Evolutionary conservation across 2,888 invertebrate genomes (phyloP).

Genomic region (Gonocerus acuteangulatus): DNA sequence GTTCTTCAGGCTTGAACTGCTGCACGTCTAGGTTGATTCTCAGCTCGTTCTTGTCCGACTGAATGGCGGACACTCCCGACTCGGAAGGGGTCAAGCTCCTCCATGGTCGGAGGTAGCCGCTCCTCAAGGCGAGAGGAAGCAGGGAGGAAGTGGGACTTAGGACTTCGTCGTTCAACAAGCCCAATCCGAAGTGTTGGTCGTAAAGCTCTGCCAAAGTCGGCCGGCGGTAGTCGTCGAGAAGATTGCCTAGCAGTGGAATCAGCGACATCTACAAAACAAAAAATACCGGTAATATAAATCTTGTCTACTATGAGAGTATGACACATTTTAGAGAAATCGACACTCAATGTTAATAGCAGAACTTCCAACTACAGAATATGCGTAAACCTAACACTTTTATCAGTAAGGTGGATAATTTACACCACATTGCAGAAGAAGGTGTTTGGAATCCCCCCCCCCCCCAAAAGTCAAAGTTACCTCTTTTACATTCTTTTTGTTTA

Average conservation of each 20-base stretch:
- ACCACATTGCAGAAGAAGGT: too few species aligned
- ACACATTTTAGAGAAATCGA: too few species aligned
- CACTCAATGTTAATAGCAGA: too few species aligned
- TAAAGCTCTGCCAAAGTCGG: slow-evolving; percentile 33
- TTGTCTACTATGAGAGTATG: too few species aligned
- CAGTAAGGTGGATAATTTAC: too few species aligned
- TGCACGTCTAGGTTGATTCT: slow-evolving; percentile 43
- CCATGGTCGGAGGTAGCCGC: slow-evolving; percentile 38
- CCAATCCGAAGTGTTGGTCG: slow-evolving; percentile 39
- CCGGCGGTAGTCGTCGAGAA: slow-evolving; percentile 34
- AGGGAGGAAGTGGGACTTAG: slow-evolving; percentile 12
- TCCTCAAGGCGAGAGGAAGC: slow-evolving; percentile 30
- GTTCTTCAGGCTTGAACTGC: slow-evolving; percentile 44
- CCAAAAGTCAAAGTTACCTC: too few species aligned
- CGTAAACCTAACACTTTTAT: too few species aligned
- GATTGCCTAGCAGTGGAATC: slow-evolving; percentile 37
- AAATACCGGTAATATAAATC: too few species aligned
- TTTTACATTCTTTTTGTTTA: too few species aligned
- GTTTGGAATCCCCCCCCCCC: too few species aligned
- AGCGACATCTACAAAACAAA: slow-evolving; percentile 38
- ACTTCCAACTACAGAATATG: too few species aligned
- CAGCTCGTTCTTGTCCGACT: slow-evolving; percentile 37
- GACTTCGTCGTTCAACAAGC: slow-evolving; percentile 34
- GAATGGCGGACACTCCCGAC: slow-evolving; percentile 38
- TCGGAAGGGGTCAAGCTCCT: slow-evolving; percentile 33